Evolutionary conservation across 2,888 invertebrate species (phyloP).

Genomic region (Tetragnatha montana): DNA sequence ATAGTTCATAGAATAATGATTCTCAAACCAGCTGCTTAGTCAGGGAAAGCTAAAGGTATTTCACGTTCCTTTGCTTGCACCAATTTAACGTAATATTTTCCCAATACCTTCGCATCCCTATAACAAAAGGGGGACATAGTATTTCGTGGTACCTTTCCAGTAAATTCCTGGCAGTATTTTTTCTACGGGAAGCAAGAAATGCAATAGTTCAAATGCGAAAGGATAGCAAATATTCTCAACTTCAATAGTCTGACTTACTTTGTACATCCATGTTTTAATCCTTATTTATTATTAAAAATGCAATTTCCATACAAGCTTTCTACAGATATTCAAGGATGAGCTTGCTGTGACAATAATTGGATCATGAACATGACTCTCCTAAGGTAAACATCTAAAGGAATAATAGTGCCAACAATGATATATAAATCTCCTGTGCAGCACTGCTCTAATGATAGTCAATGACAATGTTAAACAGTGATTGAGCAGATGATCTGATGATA

Average conservation of each 20-base stretch:
- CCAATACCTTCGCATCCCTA: background rate
- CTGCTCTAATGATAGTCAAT: background rate
- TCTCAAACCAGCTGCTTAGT: background rate
- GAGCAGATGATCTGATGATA: background rate
- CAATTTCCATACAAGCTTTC: background rate
- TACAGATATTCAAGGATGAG: background rate
- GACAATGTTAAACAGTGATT: background rate
- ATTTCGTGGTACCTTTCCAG: background rate
- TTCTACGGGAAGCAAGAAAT: background rate
- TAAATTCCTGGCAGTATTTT: background rate
- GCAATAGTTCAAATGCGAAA: background rate
- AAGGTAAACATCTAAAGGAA: background rate
- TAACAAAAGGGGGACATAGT: background rate
- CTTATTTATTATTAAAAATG: background rate
- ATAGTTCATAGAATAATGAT: background rate
- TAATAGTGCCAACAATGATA: background rate
- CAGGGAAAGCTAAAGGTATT: background rate
- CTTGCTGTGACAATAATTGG: background rate
- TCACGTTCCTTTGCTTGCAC: background rate
- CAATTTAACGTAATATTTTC: slow-evolving; percentile 1
- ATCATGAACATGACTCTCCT: background rate
- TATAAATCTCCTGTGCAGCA: background rate
- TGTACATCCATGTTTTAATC: background rate
- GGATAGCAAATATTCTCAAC: background rate
- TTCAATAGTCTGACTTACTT: background rate